Evolutionary conservation across 2,797 vertebrate species (phyloP), one percentile per base, ranked within the genome.

Genomic region (Sebastiscus tertius): DNA sequence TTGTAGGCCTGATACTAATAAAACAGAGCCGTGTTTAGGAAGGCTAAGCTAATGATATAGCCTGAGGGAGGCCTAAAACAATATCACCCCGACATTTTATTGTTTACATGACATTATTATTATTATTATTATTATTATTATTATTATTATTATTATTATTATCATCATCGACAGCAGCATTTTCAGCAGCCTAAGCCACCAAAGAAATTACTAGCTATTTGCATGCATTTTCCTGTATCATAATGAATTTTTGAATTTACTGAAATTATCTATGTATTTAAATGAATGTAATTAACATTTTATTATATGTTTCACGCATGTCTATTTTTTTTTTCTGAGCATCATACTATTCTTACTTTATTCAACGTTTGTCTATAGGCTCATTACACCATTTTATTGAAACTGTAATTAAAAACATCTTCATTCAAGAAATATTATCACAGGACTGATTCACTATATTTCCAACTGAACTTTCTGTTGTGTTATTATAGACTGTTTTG

Each of bases 201-300:
- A 96, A 96, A 96, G 95, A 96, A 92, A 91, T 88, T 89, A 90
- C 80, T 80, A 84, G 75, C 85, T 85, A 92, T 89, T 88, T 95
- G 95, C 95, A 96, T 96, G 96, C 89, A 92, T 95, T 93, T 92
- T 92, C 72, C 87, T 94, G 92, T 95, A 93, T 94, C 74, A 92
- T 93, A 93, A 90, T 84, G 65, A 87, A 84, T 91, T 93, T 92
- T 92, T 83, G 71, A 91, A 88, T 90, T 92, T 92, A 90, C 87
- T 91, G 83, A 92, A 92, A 94, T 89, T 81, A 93, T 91, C 82
- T 87, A 89, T 93, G 90, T 95, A 95, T 96, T 96, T 95, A 95
- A 95, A 96, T 94, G 95, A 96, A 96, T 96, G 96, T 96, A 96
- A 95, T 93, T 90, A 87, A 92, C 93, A 93, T 93, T 93, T 92